Evolutionary conservation across 2,797 vertebrate genomes (phyloP).

Genomic region (Aselliscus stoliczkanus): DNA sequence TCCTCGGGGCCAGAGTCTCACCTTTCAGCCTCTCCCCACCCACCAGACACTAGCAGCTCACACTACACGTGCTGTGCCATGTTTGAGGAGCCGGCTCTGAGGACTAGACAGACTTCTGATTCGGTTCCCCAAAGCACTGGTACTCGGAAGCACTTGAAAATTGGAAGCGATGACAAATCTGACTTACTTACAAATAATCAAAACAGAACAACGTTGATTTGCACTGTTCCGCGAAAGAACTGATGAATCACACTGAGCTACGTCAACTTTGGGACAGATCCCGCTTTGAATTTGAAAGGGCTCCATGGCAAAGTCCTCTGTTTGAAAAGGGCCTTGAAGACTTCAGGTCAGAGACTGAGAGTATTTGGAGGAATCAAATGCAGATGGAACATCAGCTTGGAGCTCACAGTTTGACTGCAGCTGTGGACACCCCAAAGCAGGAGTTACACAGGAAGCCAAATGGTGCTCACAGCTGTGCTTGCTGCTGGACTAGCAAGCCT

Average conservation of each 20-base stretch:
- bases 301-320: neutral
- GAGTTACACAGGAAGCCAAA: neutral
- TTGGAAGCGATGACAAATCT: conserved; percentile 65
- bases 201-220: conserved; percentile 53
- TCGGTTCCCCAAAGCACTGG: conserved; percentile 69
- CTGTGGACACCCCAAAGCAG: neutral
- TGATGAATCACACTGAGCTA: neutral
- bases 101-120: neutral
- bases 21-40: neutral
- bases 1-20: conserved; percentile 22
- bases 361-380: neutral
- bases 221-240: conserved; percentile 61
- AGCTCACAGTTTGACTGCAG: neutral
- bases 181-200: conserved; percentile 32
- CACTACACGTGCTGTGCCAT: too few relatives aligned
- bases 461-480: conserved; percentile 79
- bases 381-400: neutral
- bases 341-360: neutral
- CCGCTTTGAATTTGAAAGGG: neutral
- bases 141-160: conserved; percentile 78
- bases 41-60: conserved; percentile 15
- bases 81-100: neutral
- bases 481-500: conserved; percentile 84
- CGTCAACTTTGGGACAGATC: neutral
- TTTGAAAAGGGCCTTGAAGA: neutral